These are phyloP conservation scores for Syngnathus typhle DNA, from an alignment of 2,113 vertebrate genomes.

Conservation along the genomic window DNA sequence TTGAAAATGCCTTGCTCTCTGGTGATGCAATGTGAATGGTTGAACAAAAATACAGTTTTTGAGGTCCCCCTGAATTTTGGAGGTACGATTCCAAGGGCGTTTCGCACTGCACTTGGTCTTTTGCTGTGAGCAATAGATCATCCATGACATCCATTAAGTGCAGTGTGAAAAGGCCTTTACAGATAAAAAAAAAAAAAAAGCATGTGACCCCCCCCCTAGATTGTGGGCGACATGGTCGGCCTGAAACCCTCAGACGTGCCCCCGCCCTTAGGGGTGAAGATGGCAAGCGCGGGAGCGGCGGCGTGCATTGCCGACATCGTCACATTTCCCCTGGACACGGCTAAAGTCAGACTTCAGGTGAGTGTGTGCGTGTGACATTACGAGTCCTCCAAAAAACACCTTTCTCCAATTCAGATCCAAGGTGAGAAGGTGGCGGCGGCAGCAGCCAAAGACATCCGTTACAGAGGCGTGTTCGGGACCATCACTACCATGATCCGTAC, in stretches of 20 bases:
- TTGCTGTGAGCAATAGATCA: no score
- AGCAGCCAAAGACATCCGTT: constrained; percentile 62
- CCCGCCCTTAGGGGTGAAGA: constrained; percentile 75
- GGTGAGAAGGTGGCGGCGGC: constrained; percentile 64
- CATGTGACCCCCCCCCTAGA: background rate
- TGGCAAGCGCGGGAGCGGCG: constrained; percentile 76
- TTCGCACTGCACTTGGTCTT: no score
- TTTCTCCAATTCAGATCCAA: constrained; percentile 71
- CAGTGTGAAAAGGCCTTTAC: no score
- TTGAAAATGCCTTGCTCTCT: no score
- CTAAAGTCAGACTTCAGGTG: constrained; percentile 77
- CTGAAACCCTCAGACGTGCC: constrained; percentile 71
- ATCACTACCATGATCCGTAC: constrained; percentile 77
- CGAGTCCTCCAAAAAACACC: background rate
- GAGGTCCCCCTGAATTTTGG: no score
- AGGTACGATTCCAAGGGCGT: no score
- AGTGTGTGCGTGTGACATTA: background rate
- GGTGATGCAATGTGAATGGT: no score
- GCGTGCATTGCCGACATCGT: constrained; percentile 79
- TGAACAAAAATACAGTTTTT: no score
- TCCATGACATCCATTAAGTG: no score
- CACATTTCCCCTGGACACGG: constrained; percentile 82
- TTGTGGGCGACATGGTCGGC: constrained; percentile 71
- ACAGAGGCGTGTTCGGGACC: constrained; percentile 80
- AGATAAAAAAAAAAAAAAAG: background rate